Conservation (phyloP, 2,113 vertebrate genomes). For the Hassar affinis region DNA sequence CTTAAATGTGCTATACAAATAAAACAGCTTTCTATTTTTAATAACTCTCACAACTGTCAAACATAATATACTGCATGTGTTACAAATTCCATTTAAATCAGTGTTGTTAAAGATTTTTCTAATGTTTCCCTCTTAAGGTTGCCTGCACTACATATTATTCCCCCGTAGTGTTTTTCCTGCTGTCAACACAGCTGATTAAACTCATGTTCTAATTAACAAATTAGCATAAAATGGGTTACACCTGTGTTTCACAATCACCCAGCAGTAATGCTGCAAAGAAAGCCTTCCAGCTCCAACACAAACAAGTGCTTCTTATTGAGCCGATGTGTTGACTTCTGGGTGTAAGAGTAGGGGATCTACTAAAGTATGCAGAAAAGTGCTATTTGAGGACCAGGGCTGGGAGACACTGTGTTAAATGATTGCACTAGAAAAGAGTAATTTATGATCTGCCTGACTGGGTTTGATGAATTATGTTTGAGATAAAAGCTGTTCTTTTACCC, state of each 20-base stretch:
- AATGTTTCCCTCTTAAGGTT: background rate
- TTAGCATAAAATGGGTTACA: background rate
- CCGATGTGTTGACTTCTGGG: background rate
- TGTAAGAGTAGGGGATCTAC: background rate
- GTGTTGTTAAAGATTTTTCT: background rate
- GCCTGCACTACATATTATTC: background rate
- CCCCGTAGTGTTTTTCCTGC: background rate
- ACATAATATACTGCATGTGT: too few species aligned
- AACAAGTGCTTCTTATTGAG: background rate
- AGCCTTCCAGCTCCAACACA: too few species aligned
- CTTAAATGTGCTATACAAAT: background rate
- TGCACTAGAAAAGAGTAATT: background rate
- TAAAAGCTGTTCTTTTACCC: background rate
- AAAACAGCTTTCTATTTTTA: background rate
- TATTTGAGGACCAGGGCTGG: background rate
- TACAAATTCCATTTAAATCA: background rate
- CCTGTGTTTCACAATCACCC: conserved; percentile 1
- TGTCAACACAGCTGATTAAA: conserved; percentile 3
- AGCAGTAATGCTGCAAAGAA: background rate
- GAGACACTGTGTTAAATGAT: background rate
- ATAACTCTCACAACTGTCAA: background rate
- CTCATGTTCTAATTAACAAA: conserved; percentile 1
- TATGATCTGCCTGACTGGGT: background rate
- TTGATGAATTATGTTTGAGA: background rate
- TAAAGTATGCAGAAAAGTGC: background rate